These are phyloP conservation scores for Cantharis nigra DNA, from an alignment of 2,888 invertebrate genomes.

Conservation along the genomic window DNA sequence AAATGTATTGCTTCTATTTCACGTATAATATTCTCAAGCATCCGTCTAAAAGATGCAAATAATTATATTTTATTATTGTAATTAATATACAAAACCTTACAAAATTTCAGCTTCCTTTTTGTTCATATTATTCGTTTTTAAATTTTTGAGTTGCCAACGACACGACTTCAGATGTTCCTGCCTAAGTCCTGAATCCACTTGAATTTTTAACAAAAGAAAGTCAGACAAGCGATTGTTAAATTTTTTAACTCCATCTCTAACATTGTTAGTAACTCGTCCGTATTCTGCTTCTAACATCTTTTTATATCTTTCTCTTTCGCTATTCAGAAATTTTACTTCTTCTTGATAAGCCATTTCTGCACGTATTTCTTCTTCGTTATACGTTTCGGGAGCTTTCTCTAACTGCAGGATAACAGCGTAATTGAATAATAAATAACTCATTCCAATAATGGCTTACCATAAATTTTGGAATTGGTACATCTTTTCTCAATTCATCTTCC, in stretches of 20 bases:
- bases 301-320: conserved; percentile 77
- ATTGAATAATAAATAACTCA: too few species aligned
- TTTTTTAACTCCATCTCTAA: conserved; percentile 65
- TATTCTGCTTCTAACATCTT: conserved; percentile 76
- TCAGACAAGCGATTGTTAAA: conserved; percentile 65
- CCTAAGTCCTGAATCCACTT: conserved; percentile 71
- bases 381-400: conserved; percentile 73
- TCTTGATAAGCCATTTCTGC: conserved; percentile 74
- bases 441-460: conserved; percentile 56
- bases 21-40: conserved; percentile 50
- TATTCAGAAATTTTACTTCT: conserved; percentile 67
- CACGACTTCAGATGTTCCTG: conserved; percentile 66
- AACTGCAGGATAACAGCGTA: conserved; percentile 48
- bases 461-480: conserved; percentile 76
- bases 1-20: conserved; percentile 52
- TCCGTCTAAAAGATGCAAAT: conserved; percentile 46
- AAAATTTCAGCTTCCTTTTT: conserved; percentile 57
- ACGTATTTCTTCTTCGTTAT: conserved; percentile 74
- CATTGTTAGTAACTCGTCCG: conserved; percentile 61
- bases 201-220: conserved; percentile 61
- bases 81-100: conserved; percentile 47
- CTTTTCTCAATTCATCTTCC: conserved; percentile 89
- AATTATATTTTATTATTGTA: background rate
- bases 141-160: conserved; percentile 57
- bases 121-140: conserved; percentile 57